Percentiles rank a stretch among this genome's conserved stretches.
Conservation (phyloP, 2,113 vertebrate genomes). For the Muscicapa adusta region DNA sequence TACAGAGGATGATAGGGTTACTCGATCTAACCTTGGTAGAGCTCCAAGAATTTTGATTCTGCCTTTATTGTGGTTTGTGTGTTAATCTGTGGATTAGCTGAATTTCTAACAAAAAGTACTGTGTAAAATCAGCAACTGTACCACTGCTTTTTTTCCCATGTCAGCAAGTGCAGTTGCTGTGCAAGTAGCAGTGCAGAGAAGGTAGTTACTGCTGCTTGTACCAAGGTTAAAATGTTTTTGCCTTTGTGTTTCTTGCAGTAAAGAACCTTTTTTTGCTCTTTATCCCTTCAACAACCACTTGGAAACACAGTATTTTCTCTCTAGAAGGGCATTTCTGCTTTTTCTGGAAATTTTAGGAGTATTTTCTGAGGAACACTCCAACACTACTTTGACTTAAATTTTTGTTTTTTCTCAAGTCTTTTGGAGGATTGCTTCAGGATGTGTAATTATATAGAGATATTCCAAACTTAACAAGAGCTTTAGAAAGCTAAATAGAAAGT, state of each 20-base stretch:
- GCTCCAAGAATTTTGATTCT: neutral
- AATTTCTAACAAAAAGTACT: neutral
- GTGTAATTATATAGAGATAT: neutral
- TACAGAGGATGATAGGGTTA: fast-evolving
- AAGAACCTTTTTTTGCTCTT: neutral
- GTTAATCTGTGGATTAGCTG: neutral
- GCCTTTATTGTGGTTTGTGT: neutral
- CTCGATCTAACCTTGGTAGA: neutral
- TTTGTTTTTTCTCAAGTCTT: neutral
- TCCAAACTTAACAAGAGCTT: neutral
- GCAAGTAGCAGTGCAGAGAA: neutral
- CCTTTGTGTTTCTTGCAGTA: neutral
- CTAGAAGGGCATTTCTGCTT: neutral
- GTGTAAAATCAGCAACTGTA: neutral
- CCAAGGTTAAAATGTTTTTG: neutral
- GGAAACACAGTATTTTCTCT: neutral
- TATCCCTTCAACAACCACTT: neutral
- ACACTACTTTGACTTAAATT: neutral
- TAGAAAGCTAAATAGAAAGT: neutral
- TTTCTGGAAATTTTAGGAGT: neutral
- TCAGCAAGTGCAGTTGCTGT: neutral
- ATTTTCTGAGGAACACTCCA: neutral
- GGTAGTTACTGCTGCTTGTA: neutral
- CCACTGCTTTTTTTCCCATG: neutral
- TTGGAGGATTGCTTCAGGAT: neutral